Conservation (phyloP, 2,888 invertebrate species). For the Epistrophe eligans region DNA sequence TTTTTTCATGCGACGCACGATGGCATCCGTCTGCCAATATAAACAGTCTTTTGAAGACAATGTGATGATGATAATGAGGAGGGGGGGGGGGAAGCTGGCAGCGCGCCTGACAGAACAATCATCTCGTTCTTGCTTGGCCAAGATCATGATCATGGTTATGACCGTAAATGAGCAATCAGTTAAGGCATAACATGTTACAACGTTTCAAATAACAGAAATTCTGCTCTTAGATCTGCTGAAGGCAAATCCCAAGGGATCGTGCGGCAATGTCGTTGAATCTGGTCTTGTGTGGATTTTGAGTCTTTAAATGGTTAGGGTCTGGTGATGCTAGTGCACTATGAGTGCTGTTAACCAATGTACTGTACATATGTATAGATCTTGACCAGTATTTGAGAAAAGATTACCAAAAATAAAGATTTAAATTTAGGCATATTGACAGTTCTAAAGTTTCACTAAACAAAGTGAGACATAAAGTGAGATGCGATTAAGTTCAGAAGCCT, state of each 20-base stretch:
- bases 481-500: too few relatives aligned
- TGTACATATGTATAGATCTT: slow-evolving; percentile 14
- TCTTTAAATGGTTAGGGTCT: slow-evolving; percentile 43
- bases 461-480: not conserved
- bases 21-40: slow-evolving; percentile 45
- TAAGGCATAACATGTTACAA: slow-evolving; percentile 60
- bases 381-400: slow-evolving; percentile 18
- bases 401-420: not conserved
- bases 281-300: slow-evolving; percentile 28
- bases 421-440: not conserved
- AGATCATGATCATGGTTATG: slow-evolving; percentile 73
- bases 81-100: not conserved
- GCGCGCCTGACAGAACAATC: slow-evolving; percentile 50
- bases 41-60: not conserved
- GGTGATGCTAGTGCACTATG: slow-evolving; percentile 1
- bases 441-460: not conserved
- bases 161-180: slow-evolving; percentile 68
- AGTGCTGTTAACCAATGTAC: slow-evolving; percentile 12
- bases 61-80: not conserved
- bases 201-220: slow-evolving; percentile 55
- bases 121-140: slow-evolving; percentile 62
- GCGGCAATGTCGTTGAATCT: slow-evolving; percentile 27
- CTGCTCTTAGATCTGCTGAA: not conserved
- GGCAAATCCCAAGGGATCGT: slow-evolving; percentile 44
- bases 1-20: slow-evolving; percentile 20